Evolutionary conservation across 2,888 invertebrate species (phyloP), one percentile per base, ranked within the genome.

Genomic region (Aphrophora alni): DNA sequence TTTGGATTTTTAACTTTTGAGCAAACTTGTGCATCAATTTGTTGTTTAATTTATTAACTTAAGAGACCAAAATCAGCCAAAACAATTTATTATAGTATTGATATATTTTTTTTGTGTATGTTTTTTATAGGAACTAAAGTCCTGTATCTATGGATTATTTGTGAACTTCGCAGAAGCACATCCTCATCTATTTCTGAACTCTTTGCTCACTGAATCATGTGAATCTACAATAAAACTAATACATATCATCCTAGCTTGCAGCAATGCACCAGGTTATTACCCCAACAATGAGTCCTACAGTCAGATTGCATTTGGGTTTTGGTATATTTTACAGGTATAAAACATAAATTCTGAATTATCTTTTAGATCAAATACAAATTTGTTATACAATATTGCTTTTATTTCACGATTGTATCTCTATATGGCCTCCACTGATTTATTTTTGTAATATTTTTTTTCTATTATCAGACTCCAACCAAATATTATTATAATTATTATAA

Each of bases 241-340:
- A 0, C 91, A 93, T 82, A 90, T 95, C 80, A 90, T 97, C 82
- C 88, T 98, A 77, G 92, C 93, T 80, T 96, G 96, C 86, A 95
- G 96, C 70, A 93, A 93, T 82, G 92, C 93, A 83, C 92, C 94
- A 10, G 97, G 97, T 0, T 92, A 94, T 84, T 98, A 95, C 89
- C 97, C 97, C 0, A 91, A 94, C 3, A 95, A 98, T 86, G 98
- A 98, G 89, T 94, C 93, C 0, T 93, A 95, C 82, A 97, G 97
- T 87, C 95, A 93, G 82, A 91, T 97, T 83, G 92, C 96, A 0
- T 94, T 97, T 89, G 95, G 95, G 2, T 96, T 97, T 88, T 98
- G 98, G 98, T 98, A 96, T 87, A 93, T 95, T 80, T 88, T 98
- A 77, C 97, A 98, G 91, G 95, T 95, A 86, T 88, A 87, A n/a